Base-by-base conservation (phyloP, 2,888 invertebrate species). In the Flexamia atlantica region DNA sequence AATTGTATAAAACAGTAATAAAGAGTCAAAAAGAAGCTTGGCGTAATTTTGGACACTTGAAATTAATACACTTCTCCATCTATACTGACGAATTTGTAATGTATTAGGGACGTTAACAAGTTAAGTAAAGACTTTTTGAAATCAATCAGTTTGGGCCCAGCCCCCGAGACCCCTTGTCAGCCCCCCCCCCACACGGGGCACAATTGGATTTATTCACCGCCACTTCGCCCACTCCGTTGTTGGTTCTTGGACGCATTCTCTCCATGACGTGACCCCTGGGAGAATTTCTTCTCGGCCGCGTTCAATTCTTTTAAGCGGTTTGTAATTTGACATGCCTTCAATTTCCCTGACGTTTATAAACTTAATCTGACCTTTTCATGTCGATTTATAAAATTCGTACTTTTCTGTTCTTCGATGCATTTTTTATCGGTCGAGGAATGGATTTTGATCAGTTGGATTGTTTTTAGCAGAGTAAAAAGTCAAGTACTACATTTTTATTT, bases 291-390 rank as follows among this genome's bases (percentile, higher is more conserved):
- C 81, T 28, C 68, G 32, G 72, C 72, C 32, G 68, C 68, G 68
- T 68, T 72, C 72, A 72, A 72, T 72, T 72, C 72, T 36, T 72
- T 72, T 72, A 72, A 72, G 72, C 72, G 72, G 72, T 72, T 40
- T 23, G 72, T 72, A 72, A 72, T 72, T 72, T 36, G 72, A 72
- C 72, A 23, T 72, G 40, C 30, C 40, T 23, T 42, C 72, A 42
- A 36, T 72, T 23, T 23, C 40, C 14, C 72, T 42, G 57, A 57
- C 57, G 23, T 23, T 57, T 57, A 57, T 57, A 57, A 57, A 57
- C 57, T 57, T 57, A 57, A 57, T 57, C 23, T 57, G 4, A 12
- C 57, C 57, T 57, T 57, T 57, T 57, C 57, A 23, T 57, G 57
- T 57, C 57, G 57, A 57, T 57, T 57, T 57, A 57, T 36, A 36